Evolutionary conservation across 2,113 vertebrate species (phyloP).

Genomic region (Cynocephalus volans): DNA sequence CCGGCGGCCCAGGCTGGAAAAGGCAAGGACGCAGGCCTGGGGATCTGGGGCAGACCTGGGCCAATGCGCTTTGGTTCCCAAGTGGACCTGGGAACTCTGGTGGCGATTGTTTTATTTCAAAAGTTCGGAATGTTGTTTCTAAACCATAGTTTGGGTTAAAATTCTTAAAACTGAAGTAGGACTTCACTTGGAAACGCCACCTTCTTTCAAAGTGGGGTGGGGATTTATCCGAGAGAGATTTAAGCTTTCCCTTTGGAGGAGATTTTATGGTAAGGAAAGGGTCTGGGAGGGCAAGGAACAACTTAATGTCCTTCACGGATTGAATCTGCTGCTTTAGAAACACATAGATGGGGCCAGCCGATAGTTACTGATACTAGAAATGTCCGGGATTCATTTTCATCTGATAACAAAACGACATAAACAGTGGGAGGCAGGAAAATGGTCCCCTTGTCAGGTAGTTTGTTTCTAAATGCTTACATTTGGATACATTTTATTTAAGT

Average conservation of each 20-base stretch:
- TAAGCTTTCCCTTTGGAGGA: not conserved
- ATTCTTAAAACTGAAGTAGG: constrained; percentile 53
- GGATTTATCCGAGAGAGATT: not conserved
- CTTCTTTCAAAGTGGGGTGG: not conserved
- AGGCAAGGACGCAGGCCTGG: not conserved
- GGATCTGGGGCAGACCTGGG: not conserved
- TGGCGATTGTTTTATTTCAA: constrained; percentile 44
- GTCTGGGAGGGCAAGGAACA: not conserved
- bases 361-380: constrained; percentile 60
- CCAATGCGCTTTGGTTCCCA: not conserved
- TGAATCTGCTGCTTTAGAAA: constrained; percentile 27
- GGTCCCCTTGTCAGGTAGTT: constrained; percentile 39
- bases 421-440: not conserved
- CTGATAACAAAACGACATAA: not conserved
- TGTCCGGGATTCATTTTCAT: constrained; percentile 55
- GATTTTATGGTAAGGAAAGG: not conserved
- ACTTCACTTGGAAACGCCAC: not conserved
- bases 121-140: constrained; percentile 39
- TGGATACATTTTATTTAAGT: constrained; percentile 53
- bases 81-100: constrained; percentile 42
- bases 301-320: constrained; percentile 15
- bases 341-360: not conserved
- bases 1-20: not conserved
- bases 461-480: constrained; percentile 55
- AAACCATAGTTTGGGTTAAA: constrained; percentile 40